Conservation (phyloP, 2,888 invertebrate species). For the Tineola bisselliella region DNA sequence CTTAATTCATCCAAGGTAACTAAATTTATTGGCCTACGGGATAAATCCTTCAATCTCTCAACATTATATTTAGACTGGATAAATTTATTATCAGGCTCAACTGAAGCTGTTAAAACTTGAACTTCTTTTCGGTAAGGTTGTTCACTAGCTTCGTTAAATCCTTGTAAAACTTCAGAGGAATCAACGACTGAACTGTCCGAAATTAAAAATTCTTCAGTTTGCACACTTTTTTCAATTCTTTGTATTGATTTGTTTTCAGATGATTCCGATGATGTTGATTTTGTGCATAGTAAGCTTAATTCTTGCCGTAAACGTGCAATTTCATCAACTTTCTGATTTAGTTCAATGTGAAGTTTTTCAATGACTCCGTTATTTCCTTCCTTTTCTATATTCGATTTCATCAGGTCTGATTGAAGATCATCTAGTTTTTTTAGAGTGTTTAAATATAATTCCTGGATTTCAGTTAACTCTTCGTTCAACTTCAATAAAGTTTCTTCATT, state of each 20-base stretch:
- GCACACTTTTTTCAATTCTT: not conserved
- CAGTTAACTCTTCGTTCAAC: slow-evolving; percentile 37
- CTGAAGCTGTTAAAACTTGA: slow-evolving; percentile 34
- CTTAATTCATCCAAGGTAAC: slow-evolving; percentile 26
- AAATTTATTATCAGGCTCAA: slow-evolving; percentile 33
- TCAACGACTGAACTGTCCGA: not conserved
- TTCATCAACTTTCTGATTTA: slow-evolving; percentile 33
- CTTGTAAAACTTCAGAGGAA: not conserved
- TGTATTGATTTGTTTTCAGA: not conserved
- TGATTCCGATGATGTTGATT: not conserved
- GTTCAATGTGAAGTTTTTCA: slow-evolving; percentile 24
- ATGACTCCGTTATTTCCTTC: slow-evolving; percentile 23
- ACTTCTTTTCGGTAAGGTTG: slow-evolving; percentile 31
- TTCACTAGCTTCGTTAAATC: not conserved
- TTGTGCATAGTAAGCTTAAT: slow-evolving; percentile 17
- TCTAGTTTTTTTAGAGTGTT: slow-evolving; percentile 28
- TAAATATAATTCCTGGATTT: slow-evolving; percentile 33
- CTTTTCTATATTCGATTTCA: slow-evolving; percentile 25
- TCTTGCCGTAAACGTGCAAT: slow-evolving; percentile 27
- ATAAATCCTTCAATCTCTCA: slow-evolving; percentile 39
- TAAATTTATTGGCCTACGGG: slow-evolving; percentile 33
- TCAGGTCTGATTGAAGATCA: slow-evolving; percentile 30
- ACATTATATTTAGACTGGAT: slow-evolving; percentile 34
- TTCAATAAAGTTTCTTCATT: slow-evolving; percentile 35
- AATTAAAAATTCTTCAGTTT: not conserved